Conservation (phyloP, 2,797 vertebrate genomes). For the Moxostoma hubbsi region DNA sequence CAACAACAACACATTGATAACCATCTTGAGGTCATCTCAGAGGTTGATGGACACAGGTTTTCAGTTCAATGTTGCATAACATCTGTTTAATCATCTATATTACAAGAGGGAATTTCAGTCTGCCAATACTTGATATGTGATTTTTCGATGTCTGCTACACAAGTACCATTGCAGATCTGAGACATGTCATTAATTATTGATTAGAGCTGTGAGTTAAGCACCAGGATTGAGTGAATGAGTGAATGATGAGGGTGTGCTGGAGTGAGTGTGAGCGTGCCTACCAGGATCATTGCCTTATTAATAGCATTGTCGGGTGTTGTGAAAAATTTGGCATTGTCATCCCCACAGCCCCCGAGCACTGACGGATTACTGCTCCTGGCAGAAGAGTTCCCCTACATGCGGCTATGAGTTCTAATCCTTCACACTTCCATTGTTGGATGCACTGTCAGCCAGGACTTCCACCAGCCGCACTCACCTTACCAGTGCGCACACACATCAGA, state of each 20-base stretch:
- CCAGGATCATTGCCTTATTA: conserved; percentile 99
- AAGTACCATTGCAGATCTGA: conserved; percentile 11
- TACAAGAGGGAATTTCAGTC: conserved; percentile 20
- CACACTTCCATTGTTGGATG: conserved; percentile 79
- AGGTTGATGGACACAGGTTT: conserved; percentile 12
- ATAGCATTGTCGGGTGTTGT: conserved; percentile 93
- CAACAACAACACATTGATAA: too few species aligned
- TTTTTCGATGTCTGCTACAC: background rate
- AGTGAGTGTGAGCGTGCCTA: conserved; percentile 91
- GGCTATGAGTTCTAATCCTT: conserved; percentile 77
- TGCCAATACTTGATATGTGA: conserved; percentile 5
- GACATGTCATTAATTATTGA: conserved; percentile 39
- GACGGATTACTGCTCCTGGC: conserved; percentile 86
- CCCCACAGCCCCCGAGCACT: conserved; percentile 85
- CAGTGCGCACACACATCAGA: conserved; percentile 41
- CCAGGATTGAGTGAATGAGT: conserved; percentile 67
- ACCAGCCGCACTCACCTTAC: conserved; percentile 54
- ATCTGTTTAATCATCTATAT: conserved; percentile 2
- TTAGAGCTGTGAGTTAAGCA: conserved; percentile 47
- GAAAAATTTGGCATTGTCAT: conserved; percentile 97
- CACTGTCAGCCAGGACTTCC: conserved; percentile 73
- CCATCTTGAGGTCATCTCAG: too few species aligned
- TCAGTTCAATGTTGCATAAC: background rate
- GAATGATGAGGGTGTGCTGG: conserved; percentile 80
- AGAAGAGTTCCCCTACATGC: conserved; percentile 77